Evolutionary conservation across 2,888 invertebrate species (phyloP), one percentile per base, ranked within the genome.

Genomic region (Sarcophaga rosellei): DNA sequence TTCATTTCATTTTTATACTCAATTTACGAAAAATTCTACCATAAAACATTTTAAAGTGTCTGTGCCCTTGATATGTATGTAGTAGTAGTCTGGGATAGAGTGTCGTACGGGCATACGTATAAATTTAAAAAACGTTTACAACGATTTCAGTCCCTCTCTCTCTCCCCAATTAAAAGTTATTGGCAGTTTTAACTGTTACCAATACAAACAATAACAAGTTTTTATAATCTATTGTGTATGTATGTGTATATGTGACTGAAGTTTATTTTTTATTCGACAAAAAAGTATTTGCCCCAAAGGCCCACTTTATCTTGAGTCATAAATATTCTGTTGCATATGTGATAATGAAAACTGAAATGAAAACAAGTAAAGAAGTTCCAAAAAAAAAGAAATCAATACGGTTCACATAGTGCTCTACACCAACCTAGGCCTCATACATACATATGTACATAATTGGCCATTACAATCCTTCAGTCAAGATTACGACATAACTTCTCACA

Each of bases 221-320:
- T 35, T 2, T 35, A 35, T 2, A 3, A 4, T 25, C 6, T 35
- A 0, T 35, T 35, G 10, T 68, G 2, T 15, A 45, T 45, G n/a
- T 65, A 17, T 45, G 45, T 59, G 12, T 63, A 10, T 66, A 12
- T 35, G 61, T 57, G 8, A 59, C 15, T 5, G 10, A 21, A 10
- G 47, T 4, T 44, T 72, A 5, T 53, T 73, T 20, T 47, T 73
- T 20, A 45, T 35, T 81, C 74, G 80, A 79, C 45, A 61, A 86
- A 69, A 83, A 85, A 76, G n/a, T 59, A 88, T 66, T 85, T 88
- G 83, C 87, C 88, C 87, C 88, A 69, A 84, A 88, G 88, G 88
- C 86, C 80, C 87, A 87, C 86, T 89, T 89, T 88, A 89, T 88
- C 88, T 86, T 69, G 84, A 87, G 87, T 87, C 88, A 88, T 89